phyloP scores from a whole-genome alignment of 1,140 invertebrate genomes.

The Littorina saxatilis region DNA sequence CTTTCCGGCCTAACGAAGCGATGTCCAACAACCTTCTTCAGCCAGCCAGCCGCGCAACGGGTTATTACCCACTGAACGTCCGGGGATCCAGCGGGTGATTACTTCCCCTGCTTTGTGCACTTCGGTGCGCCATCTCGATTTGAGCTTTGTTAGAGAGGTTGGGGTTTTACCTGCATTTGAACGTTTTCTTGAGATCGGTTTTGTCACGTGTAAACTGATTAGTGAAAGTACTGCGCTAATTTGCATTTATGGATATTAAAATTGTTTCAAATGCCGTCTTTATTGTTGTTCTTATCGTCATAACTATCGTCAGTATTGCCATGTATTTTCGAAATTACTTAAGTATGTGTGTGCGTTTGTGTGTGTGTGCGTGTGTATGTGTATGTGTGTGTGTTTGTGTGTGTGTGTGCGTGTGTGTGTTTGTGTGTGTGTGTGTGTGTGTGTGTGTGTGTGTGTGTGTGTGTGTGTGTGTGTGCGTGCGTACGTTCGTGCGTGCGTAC shows the following conservation, averaged over 20 bases:
- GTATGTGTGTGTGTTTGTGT: too few relatives aligned
- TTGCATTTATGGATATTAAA: too few relatives aligned
- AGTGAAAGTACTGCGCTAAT: not conserved
- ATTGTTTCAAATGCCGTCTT: not conserved
- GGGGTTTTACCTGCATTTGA: not conserved
- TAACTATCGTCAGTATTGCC: not conserved
- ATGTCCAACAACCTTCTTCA: too few relatives aligned
- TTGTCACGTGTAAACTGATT: not conserved
- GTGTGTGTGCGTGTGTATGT: too few relatives aligned
- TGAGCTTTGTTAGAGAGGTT: not conserved
- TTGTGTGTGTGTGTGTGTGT: too few relatives aligned
- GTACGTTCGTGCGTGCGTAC: too few relatives aligned
- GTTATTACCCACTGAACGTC: too few relatives aligned
- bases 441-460: not conserved
- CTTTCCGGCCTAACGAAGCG: too few relatives aligned
- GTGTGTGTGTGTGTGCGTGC: not conserved
- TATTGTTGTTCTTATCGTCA: not conserved
- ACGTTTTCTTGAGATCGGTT: not conserved
- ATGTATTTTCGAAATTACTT: too few relatives aligned
- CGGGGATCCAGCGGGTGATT: too few relatives aligned
- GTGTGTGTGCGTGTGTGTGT: too few relatives aligned
- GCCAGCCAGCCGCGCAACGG: too few relatives aligned
- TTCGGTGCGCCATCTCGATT: not conserved
- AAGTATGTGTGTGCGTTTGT: not conserved
- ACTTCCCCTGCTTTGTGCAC: not conserved